A percentile compares a stretch with the other conserved stretches of the same genome.
phyloP scores from a whole-genome alignment of 2,888 invertebrate species.

The Volucella inanis region DNA sequence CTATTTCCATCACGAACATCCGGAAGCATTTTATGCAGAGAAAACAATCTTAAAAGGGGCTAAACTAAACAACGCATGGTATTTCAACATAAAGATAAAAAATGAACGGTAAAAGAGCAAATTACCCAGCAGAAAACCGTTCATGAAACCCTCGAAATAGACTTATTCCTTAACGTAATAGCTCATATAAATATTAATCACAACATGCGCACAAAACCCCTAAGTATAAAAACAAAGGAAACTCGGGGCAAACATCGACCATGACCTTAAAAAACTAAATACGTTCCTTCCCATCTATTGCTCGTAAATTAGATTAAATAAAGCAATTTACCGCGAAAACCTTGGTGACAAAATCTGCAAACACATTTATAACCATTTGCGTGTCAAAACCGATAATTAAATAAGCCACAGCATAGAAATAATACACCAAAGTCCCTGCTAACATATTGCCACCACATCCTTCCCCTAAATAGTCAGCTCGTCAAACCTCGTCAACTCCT shows the following conservation, averaged over 20 bases:
- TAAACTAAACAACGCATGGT: too few relatives aligned
- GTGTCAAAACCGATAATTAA: slow-evolving; percentile 67
- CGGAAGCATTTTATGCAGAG: too few relatives aligned
- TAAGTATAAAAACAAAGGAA: background rate
- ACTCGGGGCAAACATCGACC: too few relatives aligned
- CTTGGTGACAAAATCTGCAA: slow-evolving; percentile 9
- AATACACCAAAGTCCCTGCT: slow-evolving; percentile 4
- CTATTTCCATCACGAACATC: too few relatives aligned
- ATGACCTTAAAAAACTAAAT: background rate
- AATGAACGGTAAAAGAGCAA: too few relatives aligned
- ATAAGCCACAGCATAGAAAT: slow-evolving; percentile 37
- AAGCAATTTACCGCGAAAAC: slow-evolving; percentile 14
- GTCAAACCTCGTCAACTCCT: background rate
- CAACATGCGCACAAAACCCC: too few relatives aligned
- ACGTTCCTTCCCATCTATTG: background rate
- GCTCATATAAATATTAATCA: too few relatives aligned
- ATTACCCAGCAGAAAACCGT: too few relatives aligned
- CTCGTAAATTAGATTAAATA: slow-evolving; percentile 22
- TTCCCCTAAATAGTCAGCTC: background rate
- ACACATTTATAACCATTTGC: slow-evolving; percentile 58
- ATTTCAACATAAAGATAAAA: too few relatives aligned
- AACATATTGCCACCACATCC: background rate
- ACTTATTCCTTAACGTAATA: too few relatives aligned
- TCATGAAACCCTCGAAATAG: too few relatives aligned
- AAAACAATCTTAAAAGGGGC: too few relatives aligned